A percentile compares a stretch with the other conserved stretches of the same genome.
Evolutionary conservation across 2,797 vertebrate species (phyloP).

Genomic region (Acestrorhynchus altus): DNA sequence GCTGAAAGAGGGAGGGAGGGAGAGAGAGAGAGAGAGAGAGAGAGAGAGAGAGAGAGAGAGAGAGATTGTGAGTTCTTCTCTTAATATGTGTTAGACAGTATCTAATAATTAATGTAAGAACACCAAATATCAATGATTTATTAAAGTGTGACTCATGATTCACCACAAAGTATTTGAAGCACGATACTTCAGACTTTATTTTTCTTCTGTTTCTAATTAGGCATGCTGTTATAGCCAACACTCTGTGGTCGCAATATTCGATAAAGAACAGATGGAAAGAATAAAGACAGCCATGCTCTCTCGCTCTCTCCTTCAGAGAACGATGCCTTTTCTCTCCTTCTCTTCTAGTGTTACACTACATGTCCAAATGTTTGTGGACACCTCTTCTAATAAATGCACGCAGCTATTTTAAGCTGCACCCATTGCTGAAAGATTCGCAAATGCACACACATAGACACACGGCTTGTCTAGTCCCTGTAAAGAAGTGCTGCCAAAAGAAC

Average conservation of each 20-base stretch:
- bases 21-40: not conserved
- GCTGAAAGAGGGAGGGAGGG: not conserved
- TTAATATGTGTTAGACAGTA: not conserved
- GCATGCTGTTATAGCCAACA: slow-evolving; percentile 2
- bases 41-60: slow-evolving; percentile 6
- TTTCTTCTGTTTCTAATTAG: not conserved
- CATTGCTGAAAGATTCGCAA: too few species aligned
- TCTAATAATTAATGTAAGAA: not conserved
- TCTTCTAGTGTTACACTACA: too few species aligned
- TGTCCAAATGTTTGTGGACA: too few species aligned
- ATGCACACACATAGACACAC: too few species aligned
- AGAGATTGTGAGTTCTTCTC: not conserved
- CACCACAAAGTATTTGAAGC: too few species aligned
- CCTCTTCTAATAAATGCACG: too few species aligned
- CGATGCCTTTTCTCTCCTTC: not conserved
- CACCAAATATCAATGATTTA: not conserved
- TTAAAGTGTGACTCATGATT: not conserved
- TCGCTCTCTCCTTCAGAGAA: slow-evolving; percentile 10
- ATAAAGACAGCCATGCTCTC: not conserved
- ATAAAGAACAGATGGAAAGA: slow-evolving; percentile 18
- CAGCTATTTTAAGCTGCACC: too few species aligned
- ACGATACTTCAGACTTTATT: not conserved
- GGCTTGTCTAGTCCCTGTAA: too few species aligned
- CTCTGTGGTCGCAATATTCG: not conserved
- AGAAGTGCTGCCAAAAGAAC: too few species aligned